Conservation (phyloP, 1,140 invertebrate species). For the Ostrea denselamellosa region DNA sequence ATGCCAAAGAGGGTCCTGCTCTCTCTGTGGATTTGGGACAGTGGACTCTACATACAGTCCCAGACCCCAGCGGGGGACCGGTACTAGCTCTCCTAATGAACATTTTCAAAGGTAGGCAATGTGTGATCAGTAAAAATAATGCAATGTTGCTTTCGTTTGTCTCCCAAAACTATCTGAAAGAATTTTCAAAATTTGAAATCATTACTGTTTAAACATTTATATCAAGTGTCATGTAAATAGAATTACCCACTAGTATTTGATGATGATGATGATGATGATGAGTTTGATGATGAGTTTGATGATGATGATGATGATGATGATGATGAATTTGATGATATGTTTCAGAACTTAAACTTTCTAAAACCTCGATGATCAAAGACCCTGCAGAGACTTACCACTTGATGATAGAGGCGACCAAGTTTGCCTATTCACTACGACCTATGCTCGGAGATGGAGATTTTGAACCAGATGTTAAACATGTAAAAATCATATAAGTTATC, state of each 20-base stretch:
- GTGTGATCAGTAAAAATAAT: no score
- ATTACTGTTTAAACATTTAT: no score
- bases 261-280: no score
- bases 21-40: constrained; percentile 50
- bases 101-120: constrained; percentile 53
- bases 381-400: constrained; percentile 78
- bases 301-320: no score
- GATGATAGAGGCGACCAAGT: constrained; percentile 93
- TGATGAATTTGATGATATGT: background rate
- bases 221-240: no score
- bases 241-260: no score
- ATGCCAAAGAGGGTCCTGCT: constrained; percentile 41
- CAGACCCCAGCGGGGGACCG: constrained; percentile 58
- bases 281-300: no score
- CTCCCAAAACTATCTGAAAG: no score
- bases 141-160: no score
- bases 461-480: constrained; percentile 81
- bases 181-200: no score
- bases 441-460: constrained; percentile 89
- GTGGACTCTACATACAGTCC: constrained; percentile 54
- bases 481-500: background rate
- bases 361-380: background rate
- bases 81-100: constrained; percentile 52
- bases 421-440: constrained; percentile 89
- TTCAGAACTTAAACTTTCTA: background rate